Conservation (phyloP, 2,113 vertebrate genomes). For the Rhabdomys dilectus region DNA sequence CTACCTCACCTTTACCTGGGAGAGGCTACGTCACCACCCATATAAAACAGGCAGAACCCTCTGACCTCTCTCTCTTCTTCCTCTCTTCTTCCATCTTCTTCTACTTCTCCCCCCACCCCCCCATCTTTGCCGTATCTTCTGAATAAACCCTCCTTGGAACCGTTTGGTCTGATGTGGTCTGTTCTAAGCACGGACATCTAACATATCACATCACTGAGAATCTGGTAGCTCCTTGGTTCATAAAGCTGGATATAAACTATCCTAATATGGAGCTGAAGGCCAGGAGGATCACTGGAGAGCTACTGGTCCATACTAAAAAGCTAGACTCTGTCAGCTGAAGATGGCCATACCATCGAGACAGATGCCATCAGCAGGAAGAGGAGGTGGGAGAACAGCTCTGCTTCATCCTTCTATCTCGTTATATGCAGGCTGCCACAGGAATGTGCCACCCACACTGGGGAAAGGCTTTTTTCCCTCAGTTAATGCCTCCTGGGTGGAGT, state of each 20-base stretch:
- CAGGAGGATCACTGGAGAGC: background rate
- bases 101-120: too few species aligned
- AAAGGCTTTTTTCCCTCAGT: background rate
- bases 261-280: background rate
- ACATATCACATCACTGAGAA: background rate
- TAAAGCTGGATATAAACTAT: background rate
- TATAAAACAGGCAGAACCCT: too few species aligned
- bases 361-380: background rate
- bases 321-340: background rate
- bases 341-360: background rate
- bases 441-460: background rate
- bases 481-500: background rate
- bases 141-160: too few species aligned
- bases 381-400: background rate
- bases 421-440: background rate
- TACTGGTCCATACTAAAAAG: background rate
- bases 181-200: too few species aligned
- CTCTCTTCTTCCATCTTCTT: too few species aligned
- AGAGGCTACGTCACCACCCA: too few species aligned
- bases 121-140: too few species aligned
- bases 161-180: too few species aligned
- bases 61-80: too few species aligned
- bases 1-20: too few species aligned
- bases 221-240: background rate
- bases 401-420: background rate